Evolutionary conservation across 2,113 vertebrate species (phyloP).

Genomic region (Urocitellus parryii): DNA sequence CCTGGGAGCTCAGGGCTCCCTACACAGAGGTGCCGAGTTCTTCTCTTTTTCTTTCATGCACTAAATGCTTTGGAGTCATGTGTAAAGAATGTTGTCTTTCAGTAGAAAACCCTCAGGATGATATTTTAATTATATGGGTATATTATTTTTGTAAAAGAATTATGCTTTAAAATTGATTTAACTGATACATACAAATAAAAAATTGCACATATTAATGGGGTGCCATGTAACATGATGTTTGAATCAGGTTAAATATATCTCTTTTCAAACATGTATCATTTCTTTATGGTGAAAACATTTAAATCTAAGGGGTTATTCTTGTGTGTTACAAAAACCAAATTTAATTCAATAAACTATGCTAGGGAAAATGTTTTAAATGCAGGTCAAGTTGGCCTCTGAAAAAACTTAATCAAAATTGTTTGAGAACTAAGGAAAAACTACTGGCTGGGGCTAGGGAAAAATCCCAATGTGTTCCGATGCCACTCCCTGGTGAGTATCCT

Average conservation of each 20-base stretch:
- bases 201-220: too few species aligned
- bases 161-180: neutral
- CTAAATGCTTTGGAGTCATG: too few species aligned
- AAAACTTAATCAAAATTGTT: neutral
- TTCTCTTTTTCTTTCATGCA: neutral
- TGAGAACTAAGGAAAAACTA: neutral
- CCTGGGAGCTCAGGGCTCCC: fast-evolving
- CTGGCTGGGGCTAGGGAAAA: fast-evolving
- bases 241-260: neutral
- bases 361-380: neutral
- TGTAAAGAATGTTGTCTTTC: neutral
- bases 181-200: neutral
- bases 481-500: fast-evolving
- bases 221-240: too few species aligned
- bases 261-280: neutral
- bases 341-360: neutral
- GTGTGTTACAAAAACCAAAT: neutral
- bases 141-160: neutral
- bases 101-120: neutral
- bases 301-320: neutral
- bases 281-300: neutral
- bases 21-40: fast-evolving
- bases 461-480: too few species aligned
- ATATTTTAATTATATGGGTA: neutral
- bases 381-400: too few species aligned